phyloP scores from a whole-genome alignment of 2,113 vertebrate genomes.

The Phycodurus eques region DNA sequence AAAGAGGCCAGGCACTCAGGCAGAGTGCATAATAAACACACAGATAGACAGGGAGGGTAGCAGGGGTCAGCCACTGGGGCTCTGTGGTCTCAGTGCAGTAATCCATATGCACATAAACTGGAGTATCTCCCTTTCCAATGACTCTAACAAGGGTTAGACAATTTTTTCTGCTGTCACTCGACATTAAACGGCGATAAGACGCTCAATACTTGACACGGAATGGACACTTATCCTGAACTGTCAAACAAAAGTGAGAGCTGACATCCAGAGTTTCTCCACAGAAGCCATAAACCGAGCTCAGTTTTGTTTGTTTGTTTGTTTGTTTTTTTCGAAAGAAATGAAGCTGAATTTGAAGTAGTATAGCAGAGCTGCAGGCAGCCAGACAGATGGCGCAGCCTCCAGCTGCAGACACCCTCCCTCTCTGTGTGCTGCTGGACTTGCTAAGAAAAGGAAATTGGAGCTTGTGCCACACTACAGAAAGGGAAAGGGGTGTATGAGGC shows the following conservation, averaged over 20 bases:
- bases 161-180: conserved; percentile 28
- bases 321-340: conserved; percentile 9
- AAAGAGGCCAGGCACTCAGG: conserved; percentile 44
- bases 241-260: conserved; percentile 43
- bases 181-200: conserved; percentile 53
- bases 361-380: conserved; percentile 45
- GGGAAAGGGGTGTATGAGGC: conserved; percentile 67
- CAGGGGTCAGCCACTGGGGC: conserved; percentile 36
- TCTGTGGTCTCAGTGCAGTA: conserved; percentile 30
- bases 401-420: conserved; percentile 23
- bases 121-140: conserved; percentile 38
- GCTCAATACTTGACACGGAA: conserved; percentile 42
- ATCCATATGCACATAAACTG: conserved; percentile 39
- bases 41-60: conserved; percentile 32
- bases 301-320: conserved; percentile 1
- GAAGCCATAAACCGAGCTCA: conserved; percentile 9
- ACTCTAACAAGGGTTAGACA: conserved; percentile 33
- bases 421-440: conserved; percentile 31
- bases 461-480: conserved; percentile 55
- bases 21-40: conserved; percentile 23
- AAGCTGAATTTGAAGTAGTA: conserved; percentile 21
- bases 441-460: conserved; percentile 69
- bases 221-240: conserved; percentile 39
- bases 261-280: conserved; percentile 20
- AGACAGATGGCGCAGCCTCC: conserved; percentile 48